Conservation (phyloP, 2,888 invertebrate species). For the Hypsopygia costalis region DNA sequence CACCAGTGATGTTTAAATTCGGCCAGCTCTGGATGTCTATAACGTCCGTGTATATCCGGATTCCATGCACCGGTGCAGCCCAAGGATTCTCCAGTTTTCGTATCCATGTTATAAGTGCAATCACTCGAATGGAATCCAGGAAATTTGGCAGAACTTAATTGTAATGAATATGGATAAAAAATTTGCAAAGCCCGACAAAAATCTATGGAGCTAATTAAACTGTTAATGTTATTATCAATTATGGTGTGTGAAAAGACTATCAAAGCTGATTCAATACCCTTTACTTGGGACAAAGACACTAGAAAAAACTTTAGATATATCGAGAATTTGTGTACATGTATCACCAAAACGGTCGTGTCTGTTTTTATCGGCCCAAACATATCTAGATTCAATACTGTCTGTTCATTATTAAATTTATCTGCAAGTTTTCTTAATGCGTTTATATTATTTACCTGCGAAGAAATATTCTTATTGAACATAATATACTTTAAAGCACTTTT, state of each 20-base stretch:
- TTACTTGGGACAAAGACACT: no score
- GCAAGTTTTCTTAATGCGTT: no score
- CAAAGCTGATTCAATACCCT: no score
- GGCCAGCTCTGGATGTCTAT: neutral
- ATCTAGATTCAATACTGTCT: no score
- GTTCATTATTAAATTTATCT: no score
- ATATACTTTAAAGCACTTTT: conserved; percentile 26
- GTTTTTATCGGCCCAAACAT: no score
- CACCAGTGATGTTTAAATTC: conserved; percentile 50
- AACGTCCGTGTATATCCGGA: no score
- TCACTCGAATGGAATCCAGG: conserved; percentile 37
- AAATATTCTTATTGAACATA: conserved; percentile 12
- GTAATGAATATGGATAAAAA: conserved; percentile 49
- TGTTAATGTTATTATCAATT: conserved; percentile 19
- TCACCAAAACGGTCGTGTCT: no score
- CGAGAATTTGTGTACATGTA: no score
- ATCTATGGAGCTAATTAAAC: conserved; percentile 37
- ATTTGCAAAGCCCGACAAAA: conserved; percentile 51
- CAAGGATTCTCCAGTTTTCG: conserved; percentile 20
- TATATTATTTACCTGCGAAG: neutral
- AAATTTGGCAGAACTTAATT: conserved; percentile 36
- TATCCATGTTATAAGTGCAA: conserved; percentile 30
- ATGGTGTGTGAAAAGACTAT: no score
- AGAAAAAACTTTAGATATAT: no score
- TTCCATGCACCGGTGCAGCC: no score